Percentiles rank a stretch among this genome's conserved stretches.
These are phyloP conservation scores for Leptoteleia sp. DNA, from an alignment of 1,140 invertebrate genomes.

Conservation along the genomic window DNA sequence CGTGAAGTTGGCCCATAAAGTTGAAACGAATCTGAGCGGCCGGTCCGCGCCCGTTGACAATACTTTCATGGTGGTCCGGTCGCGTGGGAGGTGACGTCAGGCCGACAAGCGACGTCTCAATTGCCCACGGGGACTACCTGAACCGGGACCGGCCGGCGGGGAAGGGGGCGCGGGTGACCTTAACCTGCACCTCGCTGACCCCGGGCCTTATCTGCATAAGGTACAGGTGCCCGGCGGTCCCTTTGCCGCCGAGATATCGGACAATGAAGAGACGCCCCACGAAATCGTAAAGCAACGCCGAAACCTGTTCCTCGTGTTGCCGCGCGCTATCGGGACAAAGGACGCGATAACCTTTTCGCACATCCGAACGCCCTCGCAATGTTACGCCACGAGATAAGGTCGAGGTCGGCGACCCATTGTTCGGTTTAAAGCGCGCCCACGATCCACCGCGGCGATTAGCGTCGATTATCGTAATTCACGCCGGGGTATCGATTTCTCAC, in stretches of 20 bases:
- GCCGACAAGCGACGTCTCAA: constrained; percentile 63
- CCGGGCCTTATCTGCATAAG: constrained; percentile 69
- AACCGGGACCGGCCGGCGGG: constrained; percentile 51
- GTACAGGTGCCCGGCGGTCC: constrained; percentile 69
- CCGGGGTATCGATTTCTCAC: neutral
- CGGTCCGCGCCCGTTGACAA: constrained; percentile 48
- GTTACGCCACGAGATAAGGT: constrained; percentile 37
- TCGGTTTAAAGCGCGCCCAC: neutral
- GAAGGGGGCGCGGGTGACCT: constrained; percentile 66
- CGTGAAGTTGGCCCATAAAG: constrained; percentile 60
- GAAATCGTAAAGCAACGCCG: constrained; percentile 62
- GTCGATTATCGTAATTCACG: constrained; percentile 2
- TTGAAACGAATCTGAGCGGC: constrained; percentile 40
- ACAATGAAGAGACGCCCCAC: constrained; percentile 61
- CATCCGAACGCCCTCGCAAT: constrained; percentile 38
- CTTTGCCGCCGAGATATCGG: constrained; percentile 65
- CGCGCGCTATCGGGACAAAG: constrained; percentile 52
- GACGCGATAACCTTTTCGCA: constrained; percentile 61
- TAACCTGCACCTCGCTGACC: constrained; percentile 68
- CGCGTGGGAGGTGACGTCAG: constrained; percentile 69
- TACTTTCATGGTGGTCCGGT: constrained; percentile 67
- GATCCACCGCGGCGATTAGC: constrained; percentile 9
- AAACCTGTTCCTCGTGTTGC: constrained; percentile 60
- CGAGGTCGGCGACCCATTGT: constrained; percentile 41
- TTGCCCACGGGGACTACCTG: constrained; percentile 63